Conservation (phyloP, 2,888 invertebrate species). For the Empis livida region DNA sequence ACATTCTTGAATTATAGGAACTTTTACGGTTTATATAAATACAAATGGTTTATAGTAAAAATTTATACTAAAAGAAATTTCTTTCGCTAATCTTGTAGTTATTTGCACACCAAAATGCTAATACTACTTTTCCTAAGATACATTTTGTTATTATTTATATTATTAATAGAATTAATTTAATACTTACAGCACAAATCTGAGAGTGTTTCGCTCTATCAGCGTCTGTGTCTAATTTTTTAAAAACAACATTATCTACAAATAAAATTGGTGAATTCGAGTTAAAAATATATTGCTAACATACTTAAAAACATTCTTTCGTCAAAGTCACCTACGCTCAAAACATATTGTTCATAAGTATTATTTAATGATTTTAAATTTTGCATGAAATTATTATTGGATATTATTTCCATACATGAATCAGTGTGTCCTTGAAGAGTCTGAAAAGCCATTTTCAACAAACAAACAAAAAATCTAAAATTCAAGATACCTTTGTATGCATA, state of each 20-base stretch:
- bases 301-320: slow-evolving; percentile 93
- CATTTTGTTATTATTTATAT: too few relatives aligned
- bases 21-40: too few relatives aligned
- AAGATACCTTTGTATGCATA: slow-evolving; percentile 25
- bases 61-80: too few relatives aligned
- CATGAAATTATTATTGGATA: slow-evolving; percentile 72
- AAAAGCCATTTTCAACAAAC: not conserved
- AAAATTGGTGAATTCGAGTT: not conserved
- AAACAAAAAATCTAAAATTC: not conserved
- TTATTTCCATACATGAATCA: slow-evolving; percentile 55
- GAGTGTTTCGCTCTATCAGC: slow-evolving; percentile 13
- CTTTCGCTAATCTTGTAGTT: too few relatives aligned
- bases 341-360: slow-evolving; percentile 80
- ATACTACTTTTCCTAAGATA: too few relatives aligned
- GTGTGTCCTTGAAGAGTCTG: slow-evolving; percentile 61
- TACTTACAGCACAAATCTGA: slow-evolving; percentile 13
- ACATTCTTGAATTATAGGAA: slow-evolving; percentile 9
- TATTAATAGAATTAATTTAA: too few relatives aligned
- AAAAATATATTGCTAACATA: slow-evolving; percentile 21
- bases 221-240: slow-evolving; percentile 3
- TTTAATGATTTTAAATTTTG: slow-evolving; percentile 73
- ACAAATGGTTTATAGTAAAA: not conserved
- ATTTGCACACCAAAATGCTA: too few relatives aligned
- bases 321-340: slow-evolving; percentile 83
- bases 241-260: slow-evolving; percentile 5